Evolutionary conservation across 2,888 invertebrate genomes (phyloP), one percentile per base, ranked within the genome.

Genomic region (Adela reaumurella): DNA sequence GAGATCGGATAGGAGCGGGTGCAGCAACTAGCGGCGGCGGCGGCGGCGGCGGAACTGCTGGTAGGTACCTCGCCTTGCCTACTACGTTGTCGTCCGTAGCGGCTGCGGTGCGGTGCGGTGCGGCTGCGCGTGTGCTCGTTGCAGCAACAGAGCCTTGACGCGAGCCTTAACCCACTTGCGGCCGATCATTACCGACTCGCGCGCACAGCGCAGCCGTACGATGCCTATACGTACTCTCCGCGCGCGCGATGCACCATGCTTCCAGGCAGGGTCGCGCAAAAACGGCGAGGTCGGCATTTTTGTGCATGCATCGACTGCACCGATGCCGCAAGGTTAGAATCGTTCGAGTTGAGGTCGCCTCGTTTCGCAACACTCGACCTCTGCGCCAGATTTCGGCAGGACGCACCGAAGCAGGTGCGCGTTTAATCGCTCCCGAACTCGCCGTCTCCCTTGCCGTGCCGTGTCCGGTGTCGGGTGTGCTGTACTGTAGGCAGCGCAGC

Each of bases 101-200:
- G n/a, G n/a, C n/a, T n/a, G 35, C 35, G 35, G 4, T 35, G 63
- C 64, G 70, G 76, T 74, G 76, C 74, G 76, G 77, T 76, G 74
- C 76, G 77, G 74, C 66, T 76, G 69, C 74, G 74, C 76, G 77
- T 74, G 66, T 74, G 69, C 74, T 77, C n/a, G n/a, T n/a, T 78
- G 76, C 74, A 74, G 77, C 78, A 78, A 77, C 67, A 78, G 77
- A 78, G 76, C 78, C 78, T 78, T 79, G 78, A 65, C 72, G 72
- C 28, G 58, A 73, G 77, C 78, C 78, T 79, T 79, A 79, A 79
- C 78, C 78, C 69, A 79, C 67, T 79, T 79, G 74, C 17, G 28
- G 69, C 67, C 74, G 74, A 24, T 14, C 46, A 74, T 78, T 76
- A 76, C 77, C 35, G 35, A 35, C 11, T 14, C 14, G 35, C 35